Base-by-base conservation (phyloP, 1,140 invertebrate genomes). In the Drosophila nigromelanica region DNA sequence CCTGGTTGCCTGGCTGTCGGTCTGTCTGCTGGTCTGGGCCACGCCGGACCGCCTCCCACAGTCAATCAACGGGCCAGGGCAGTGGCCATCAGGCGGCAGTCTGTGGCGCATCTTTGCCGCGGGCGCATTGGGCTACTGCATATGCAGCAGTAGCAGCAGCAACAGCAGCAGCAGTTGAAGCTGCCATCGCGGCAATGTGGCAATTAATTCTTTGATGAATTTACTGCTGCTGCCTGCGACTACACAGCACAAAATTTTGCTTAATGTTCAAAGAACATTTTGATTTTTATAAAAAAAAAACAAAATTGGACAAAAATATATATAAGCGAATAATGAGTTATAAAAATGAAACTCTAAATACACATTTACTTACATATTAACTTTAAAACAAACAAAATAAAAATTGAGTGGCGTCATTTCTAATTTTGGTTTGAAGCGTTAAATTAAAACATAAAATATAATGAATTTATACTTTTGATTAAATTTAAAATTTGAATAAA, bases 141-240 rank as follows among this genome's bases (percentile, higher is more conserved):
- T 52, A 39, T 56, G 39, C 51, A 42, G 21, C 70, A 30, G 60
- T 55, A 39, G 43, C 59, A n/a, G 37, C 35, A 40, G 56, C 60
- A 55, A 66, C 61, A 55, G 56, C 55, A 56, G 52, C 71, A 64
- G 75, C 59, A 70, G 54, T 71, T 60, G 61, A 66, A 50, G 43
- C 58, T 61, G 51, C 61, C 67, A 61, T 68, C 52, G 62, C 52
- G 51, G 60, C 66, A 42, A 87, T 68, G 72, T 89, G 83, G 83
- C 83, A 89, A 87, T 87, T 87, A 87, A 87, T 76, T 89, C 76
- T 87, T 89, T 87, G 83, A 87, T 87, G 79, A 83, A 87, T 87
- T 87, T 82, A 87, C 76, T 77, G 70, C 58, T 52, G 42, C 62
- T 66, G 51, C 35, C 40, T 50, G 37, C 59, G 70, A 67, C 61